These are phyloP conservation scores for Eudasyphora cyanicolor DNA, from an alignment of 2,888 invertebrate genomes.

Conservation along the genomic window DNA sequence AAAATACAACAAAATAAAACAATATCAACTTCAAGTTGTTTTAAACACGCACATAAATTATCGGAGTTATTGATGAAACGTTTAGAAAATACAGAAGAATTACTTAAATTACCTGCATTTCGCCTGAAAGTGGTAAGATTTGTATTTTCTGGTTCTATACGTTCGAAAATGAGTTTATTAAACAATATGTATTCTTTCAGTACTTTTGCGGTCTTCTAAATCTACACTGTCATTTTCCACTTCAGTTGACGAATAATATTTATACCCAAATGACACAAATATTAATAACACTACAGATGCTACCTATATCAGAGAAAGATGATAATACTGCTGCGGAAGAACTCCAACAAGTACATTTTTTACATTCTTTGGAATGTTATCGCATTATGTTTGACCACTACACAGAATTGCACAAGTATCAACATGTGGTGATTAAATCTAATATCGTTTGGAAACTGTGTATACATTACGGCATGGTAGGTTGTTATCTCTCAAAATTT, in stretches of 20 bases:
- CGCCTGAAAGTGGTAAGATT: slow-evolving; percentile 59
- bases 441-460: slow-evolving; percentile 66
- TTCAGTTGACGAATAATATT: slow-evolving; percentile 16
- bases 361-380: slow-evolving; percentile 56
- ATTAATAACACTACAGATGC: background rate
- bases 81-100: slow-evolving; percentile 38
- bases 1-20: background rate
- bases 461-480: slow-evolving; percentile 64
- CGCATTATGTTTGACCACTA: slow-evolving; percentile 59
- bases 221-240: slow-evolving; percentile 36
- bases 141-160: background rate
- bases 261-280: slow-evolving; percentile 51
- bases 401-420: slow-evolving; percentile 53
- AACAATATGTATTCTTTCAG: slow-evolving; percentile 44
- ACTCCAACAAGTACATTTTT: slow-evolving; percentile 52
- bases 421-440: slow-evolving; percentile 43
- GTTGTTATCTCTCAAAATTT: slow-evolving; percentile 4
- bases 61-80: slow-evolving; percentile 33
- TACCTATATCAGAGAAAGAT: slow-evolving; percentile 18
- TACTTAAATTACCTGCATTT: slow-evolving; percentile 39
- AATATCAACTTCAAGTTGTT: background rate
- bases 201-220: slow-evolving; percentile 53
- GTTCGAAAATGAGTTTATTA: background rate
- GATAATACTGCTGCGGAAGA: slow-evolving; percentile 11
- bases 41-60: slow-evolving; percentile 21